A percentile compares a stretch with the other conserved stretches of the same genome.
Conservation (phyloP, 2,113 vertebrate species). For the Eclectus roratus region DNA sequence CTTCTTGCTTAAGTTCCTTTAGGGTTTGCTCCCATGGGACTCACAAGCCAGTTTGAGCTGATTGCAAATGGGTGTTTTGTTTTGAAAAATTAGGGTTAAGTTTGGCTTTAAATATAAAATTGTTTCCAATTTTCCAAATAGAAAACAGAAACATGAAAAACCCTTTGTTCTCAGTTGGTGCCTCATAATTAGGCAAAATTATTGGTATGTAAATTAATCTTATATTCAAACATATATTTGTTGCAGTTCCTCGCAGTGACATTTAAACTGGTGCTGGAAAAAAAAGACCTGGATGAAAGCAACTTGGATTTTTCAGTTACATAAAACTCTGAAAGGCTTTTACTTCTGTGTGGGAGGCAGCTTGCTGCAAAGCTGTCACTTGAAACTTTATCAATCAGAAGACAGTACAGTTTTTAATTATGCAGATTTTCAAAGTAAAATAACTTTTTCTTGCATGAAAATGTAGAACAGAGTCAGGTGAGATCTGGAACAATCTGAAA, state of each 20-base stretch:
- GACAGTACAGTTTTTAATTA: slow-evolving; percentile 66
- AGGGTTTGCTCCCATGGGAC: neutral
- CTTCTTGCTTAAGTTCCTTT: neutral
- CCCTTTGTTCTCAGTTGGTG: neutral
- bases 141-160: neutral
- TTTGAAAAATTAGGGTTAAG: neutral
- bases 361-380: slow-evolving; percentile 69
- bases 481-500: slow-evolving; percentile 58
- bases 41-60: accelerated
- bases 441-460: slow-evolving; percentile 40
- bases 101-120: neutral
- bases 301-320: slow-evolving; percentile 46
- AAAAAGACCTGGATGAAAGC: slow-evolving; percentile 51
- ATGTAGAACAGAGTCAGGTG: slow-evolving; percentile 46
- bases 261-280: slow-evolving; percentile 7
- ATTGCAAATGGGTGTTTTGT: neutral
- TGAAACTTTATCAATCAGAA: slow-evolving; percentile 66
- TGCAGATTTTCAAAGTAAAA: slow-evolving; percentile 57
- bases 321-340: slow-evolving; percentile 64
- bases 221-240: neutral
- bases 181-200: neutral
- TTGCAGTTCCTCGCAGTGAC: neutral
- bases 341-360: slow-evolving; percentile 43
- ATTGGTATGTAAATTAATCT: neutral
- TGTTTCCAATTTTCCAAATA: neutral